Base-by-base conservation (phyloP, 1,140 invertebrate genomes). In the Riptortus pedestris region DNA sequence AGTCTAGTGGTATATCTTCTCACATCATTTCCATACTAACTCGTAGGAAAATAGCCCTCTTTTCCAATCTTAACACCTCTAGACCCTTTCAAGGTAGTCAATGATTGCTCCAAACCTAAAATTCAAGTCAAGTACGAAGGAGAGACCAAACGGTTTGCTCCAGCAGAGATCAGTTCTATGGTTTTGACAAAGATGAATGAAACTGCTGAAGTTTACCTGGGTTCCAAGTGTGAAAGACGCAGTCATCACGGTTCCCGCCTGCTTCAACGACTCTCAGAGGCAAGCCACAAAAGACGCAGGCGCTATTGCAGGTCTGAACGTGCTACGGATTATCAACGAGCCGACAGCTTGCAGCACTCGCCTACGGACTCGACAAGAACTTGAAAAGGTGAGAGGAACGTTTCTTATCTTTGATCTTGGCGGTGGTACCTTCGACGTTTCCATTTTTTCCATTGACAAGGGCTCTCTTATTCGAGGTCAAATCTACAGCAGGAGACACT, bases 141-240 rank as follows among this genome's bases (percentile, higher is more conserved):
- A 0, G 85, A 89, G 73, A 75, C 72, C 9, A 91, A 88, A 71
- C 80, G 73, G 20, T 92, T 92, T 74, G 81, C 83, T 9, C 88
- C 90, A 0, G 90, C 93, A 75, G 89, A 93, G 77, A 83, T 93
- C 63, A 90, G 87, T 55, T 88, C 89, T 0, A 93, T 93, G 89
- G 67, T 77, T 38, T 71, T 85, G 64, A n/a, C n/a, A n/a, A n/a
- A n/a, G n/a, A n/a, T n/a, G n/a, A n/a, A n/a, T n/a, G n/a, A n/a
- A n/a, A n/a, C 62, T 82, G 84, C 73, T 59, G 77, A 85, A 76
- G 77, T 76, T 0, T 80, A 75, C 66, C 65, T 80, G 3, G 79
- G 79, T 7, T 61, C 69, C 57, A 70, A 68, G n/a, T 16, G 72
- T 79, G 4, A 73, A 65, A 29, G 76, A 80, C 65, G 79, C 79